Conservation (phyloP, 2,113 vertebrate species). For the Mobula birostris region DNA sequence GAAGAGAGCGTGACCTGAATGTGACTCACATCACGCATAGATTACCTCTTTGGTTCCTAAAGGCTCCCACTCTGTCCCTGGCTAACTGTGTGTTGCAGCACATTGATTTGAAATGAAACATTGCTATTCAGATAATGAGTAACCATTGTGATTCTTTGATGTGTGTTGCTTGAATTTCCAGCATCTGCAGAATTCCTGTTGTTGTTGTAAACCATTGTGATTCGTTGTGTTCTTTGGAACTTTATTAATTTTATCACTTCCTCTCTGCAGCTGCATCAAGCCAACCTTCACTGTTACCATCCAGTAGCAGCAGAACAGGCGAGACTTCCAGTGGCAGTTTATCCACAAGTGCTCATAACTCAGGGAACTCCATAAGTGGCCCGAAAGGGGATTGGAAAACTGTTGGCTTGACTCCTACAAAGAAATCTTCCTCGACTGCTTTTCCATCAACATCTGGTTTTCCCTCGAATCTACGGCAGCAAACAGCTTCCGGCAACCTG, state of each 20-base stretch:
- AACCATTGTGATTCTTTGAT: neutral
- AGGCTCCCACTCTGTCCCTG: no score
- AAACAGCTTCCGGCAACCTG: constrained; percentile 43
- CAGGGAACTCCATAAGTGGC: constrained; percentile 2
- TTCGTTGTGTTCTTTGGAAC: no score
- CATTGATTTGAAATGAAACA: neutral
- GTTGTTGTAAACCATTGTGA: neutral
- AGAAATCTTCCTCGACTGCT: constrained; percentile 34
- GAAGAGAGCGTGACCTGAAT: no score
- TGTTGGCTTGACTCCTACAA: constrained; percentile 38
- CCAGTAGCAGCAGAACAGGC: neutral
- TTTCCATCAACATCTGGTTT: constrained; percentile 32
- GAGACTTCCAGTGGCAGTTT: neutral
- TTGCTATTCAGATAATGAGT: neutral
- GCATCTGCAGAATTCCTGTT: no score
- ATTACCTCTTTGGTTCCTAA: no score
- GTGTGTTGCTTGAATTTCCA: no score
- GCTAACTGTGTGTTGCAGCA: neutral
- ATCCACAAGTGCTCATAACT: neutral
- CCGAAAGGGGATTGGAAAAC: constrained; percentile 39
- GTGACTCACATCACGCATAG: no score
- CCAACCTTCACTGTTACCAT: neutral
- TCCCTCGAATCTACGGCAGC: constrained; percentile 24
- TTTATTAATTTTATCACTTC: neutral
- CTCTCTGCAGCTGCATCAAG: neutral